Evolutionary conservation across 2,797 vertebrate genomes (phyloP).

Genomic region (Coregonus suidteri): DNA sequence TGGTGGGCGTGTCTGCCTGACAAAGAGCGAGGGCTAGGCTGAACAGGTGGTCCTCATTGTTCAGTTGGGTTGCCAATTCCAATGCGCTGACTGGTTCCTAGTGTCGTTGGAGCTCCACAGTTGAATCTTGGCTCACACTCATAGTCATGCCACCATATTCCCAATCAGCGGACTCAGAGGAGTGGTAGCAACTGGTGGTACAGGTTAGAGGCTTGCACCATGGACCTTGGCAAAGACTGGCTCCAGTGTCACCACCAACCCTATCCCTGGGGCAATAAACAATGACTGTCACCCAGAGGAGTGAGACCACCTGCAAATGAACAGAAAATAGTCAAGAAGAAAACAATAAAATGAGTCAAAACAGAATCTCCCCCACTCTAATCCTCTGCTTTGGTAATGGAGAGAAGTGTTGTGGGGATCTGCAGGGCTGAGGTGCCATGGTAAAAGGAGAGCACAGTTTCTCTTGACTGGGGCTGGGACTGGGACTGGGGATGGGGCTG

Average conservation of each 20-base stretch:
- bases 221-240: slow-evolving; percentile 10
- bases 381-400: neutral
- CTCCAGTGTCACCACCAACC: neutral
- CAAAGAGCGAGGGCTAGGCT: neutral
- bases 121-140: slow-evolving; percentile 25
- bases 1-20: slow-evolving; percentile 16
- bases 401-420: slow-evolving; percentile 1
- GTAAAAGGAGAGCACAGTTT: slow-evolving; percentile 24
- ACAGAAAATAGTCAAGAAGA: slow-evolving; percentile 1
- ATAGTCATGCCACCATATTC: slow-evolving; percentile 11
- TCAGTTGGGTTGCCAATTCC: slow-evolving; percentile 1
- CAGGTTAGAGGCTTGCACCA: slow-evolving; percentile 22
- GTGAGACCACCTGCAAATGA: slow-evolving; percentile 29
- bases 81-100: neutral
- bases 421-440: slow-evolving; percentile 45
- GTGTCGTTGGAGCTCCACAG: neutral
- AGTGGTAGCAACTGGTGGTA: slow-evolving; percentile 1
- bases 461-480: slow-evolving; percentile 38
- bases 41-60: slow-evolving; percentile 8
- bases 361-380: slow-evolving; percentile 27
- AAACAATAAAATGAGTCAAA: slow-evolving; percentile 22
- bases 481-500: neutral
- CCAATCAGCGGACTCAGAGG: slow-evolving; percentile 17
- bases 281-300: slow-evolving; percentile 17
- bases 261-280: slow-evolving; percentile 9